Evolutionary conservation across 2,113 vertebrate genomes (phyloP).

Genomic region (Pandion haliaetus): DNA sequence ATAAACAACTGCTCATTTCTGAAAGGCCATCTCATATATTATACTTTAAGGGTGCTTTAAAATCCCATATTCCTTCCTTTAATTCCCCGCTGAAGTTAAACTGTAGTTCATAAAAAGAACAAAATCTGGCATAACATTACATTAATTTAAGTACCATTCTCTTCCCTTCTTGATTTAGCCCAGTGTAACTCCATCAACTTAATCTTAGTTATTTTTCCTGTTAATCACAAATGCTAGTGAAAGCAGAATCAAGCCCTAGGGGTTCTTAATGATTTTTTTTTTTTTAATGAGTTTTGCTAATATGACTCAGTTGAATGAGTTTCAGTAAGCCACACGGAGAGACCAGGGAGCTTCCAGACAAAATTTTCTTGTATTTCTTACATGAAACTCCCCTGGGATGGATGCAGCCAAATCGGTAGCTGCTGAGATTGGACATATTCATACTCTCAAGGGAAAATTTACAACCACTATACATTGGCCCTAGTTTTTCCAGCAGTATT

Average conservation of each 20-base stretch:
- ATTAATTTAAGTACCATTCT: not conserved
- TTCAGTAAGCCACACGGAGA: not conserved
- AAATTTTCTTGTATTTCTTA: not conserved
- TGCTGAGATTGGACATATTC: not conserved
- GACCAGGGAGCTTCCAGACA: not conserved
- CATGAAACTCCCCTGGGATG: not conserved
- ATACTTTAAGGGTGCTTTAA: not conserved
- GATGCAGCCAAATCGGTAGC: not conserved
- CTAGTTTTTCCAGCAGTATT: not conserved
- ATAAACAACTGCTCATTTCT: not conserved
- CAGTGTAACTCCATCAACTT: not conserved
- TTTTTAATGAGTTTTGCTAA: not conserved
- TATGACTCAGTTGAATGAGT: not conserved
- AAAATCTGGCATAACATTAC: not conserved
- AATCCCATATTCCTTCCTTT: not conserved
- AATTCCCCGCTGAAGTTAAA: not conserved
- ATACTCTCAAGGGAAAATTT: not conserved
- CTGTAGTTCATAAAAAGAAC: not conserved
- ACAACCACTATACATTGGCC: not conserved
- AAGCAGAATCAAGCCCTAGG: not conserved
- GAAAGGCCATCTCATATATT: not conserved
- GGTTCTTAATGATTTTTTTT: not conserved
- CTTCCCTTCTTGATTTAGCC: not conserved
- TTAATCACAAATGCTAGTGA: not conserved
- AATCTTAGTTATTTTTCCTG: not conserved